Evolutionary conservation across 2,113 vertebrate species (phyloP).

Genomic region (Lamprologus callipterus): DNA sequence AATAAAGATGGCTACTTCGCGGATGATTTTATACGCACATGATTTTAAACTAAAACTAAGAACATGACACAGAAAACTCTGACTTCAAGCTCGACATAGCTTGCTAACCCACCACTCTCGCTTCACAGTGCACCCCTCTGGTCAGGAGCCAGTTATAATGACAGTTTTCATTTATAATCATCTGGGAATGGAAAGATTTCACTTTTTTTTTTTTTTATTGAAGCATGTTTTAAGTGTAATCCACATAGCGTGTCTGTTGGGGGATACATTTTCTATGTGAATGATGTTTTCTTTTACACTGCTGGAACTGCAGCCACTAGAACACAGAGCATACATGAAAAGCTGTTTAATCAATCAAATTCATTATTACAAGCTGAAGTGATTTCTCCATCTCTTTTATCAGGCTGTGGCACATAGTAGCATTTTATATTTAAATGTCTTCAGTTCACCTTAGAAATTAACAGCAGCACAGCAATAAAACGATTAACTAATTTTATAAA

Average conservation of each 20-base stretch:
- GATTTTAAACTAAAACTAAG: not conserved
- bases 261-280: not conserved
- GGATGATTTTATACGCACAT: not conserved
- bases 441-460: not conserved
- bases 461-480: not conserved
- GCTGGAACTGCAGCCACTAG: not conserved
- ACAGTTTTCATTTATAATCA: not conserved
- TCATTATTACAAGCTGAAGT: not conserved
- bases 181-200: not conserved
- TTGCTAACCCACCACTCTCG: fast-evolving
- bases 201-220: fast-evolving
- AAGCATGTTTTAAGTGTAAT: not conserved
- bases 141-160: not conserved
- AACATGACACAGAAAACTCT: not conserved
- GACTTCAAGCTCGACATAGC: not conserved
- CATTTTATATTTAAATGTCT: not conserved
- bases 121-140: not conserved
- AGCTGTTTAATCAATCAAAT: not conserved
- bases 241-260: not conserved
- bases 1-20: not conserved
- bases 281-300: not conserved
- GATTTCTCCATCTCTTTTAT: not conserved
- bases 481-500: not conserved
- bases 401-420: not conserved
- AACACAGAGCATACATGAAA: not conserved